Evolutionary conservation across 2,113 vertebrate genomes (phyloP).

Genomic region (Struthidea cinerea): DNA sequence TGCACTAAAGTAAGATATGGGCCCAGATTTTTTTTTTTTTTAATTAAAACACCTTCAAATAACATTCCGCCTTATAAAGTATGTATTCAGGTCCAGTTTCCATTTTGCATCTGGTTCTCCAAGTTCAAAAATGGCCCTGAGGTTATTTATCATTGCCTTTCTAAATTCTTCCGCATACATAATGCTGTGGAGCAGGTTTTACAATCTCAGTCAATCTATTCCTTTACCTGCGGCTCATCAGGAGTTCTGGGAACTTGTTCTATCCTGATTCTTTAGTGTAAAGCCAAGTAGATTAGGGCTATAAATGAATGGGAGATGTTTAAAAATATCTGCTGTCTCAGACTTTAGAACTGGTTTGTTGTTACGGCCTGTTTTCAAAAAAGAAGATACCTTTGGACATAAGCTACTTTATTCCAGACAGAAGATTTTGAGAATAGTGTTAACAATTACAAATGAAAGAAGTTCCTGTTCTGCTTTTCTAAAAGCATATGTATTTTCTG

Average conservation of each 20-base stretch:
- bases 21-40: background rate
- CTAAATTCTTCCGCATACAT: background rate
- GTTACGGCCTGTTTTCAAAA: background rate
- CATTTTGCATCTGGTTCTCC: background rate
- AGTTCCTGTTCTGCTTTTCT: background rate
- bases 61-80: background rate
- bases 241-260: conserved; percentile 8
- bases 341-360: background rate
- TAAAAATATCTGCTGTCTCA: background rate
- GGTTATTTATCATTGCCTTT: conserved; percentile 31
- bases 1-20: background rate
- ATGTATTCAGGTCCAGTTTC: background rate
- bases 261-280: background rate
- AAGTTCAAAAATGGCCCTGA: background rate
- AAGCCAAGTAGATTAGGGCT: background rate
- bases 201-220: background rate
- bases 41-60: background rate
- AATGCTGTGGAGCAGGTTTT: conserved; percentile 41
- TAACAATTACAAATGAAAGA: background rate
- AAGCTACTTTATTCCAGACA: background rate
- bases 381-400: background rate
- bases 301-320: background rate
- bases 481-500: background rate
- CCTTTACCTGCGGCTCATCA: background rate
- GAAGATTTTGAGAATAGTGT: background rate